Conservation (phyloP, 1,140 invertebrate genomes). For the Nasonia longicornis region DNA sequence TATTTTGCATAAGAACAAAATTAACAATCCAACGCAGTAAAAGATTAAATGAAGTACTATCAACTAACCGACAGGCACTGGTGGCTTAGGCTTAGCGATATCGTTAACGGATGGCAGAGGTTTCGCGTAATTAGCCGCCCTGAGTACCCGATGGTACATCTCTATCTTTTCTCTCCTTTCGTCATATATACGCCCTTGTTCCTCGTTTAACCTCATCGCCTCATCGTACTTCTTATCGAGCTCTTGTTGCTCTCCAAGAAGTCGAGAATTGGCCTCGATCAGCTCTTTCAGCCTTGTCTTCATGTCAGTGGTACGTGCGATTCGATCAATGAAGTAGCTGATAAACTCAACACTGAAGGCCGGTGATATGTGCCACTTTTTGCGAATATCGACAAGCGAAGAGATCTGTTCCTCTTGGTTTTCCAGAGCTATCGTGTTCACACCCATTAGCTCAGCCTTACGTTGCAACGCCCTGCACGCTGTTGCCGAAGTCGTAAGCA, state of each 20-base stretch:
- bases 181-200: constrained; percentile 65
- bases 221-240: constrained; percentile 83
- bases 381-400: constrained; percentile 84
- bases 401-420: constrained; percentile 84
- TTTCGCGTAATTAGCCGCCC: constrained; percentile 60
- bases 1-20: too few species aligned
- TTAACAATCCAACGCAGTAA: neutral
- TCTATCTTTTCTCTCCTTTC: constrained; percentile 73
- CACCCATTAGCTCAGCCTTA: constrained; percentile 92
- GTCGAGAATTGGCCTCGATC: constrained; percentile 79
- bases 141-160: constrained; percentile 61
- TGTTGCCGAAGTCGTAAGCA: constrained; percentile 90
- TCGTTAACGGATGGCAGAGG: constrained; percentile 59
- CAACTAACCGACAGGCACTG: neutral
- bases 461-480: constrained; percentile 85
- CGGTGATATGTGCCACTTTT: constrained; percentile 94
- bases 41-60: neutral
- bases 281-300: constrained; percentile 82
- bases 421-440: constrained; percentile 82
- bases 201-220: constrained; percentile 71
- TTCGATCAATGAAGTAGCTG: constrained; percentile 91
- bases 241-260: constrained; percentile 79
- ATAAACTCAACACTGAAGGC: constrained; percentile 95
- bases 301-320: constrained; percentile 82
- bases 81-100: constrained; percentile 59